phyloP scores from a whole-genome alignment of 1,140 invertebrate genomes.

The Diuraphis noxia region DNA sequence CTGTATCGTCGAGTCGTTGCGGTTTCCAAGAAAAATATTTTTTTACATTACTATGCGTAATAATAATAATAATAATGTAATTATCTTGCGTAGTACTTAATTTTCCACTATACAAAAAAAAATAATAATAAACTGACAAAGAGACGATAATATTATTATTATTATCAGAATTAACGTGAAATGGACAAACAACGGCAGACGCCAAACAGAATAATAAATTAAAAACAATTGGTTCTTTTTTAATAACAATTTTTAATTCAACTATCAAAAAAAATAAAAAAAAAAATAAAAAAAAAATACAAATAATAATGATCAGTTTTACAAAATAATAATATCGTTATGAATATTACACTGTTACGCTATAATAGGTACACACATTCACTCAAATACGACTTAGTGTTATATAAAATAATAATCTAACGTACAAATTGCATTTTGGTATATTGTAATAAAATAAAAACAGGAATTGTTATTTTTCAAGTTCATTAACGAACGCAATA shows the following conservation, averaged over 20 bases:
- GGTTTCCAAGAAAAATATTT: background rate
- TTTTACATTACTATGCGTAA: background rate
- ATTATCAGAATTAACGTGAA: background rate
- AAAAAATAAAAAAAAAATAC: background rate
- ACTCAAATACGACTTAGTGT: background rate
- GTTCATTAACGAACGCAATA: slow-evolving; percentile 7
- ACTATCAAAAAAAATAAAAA: background rate
- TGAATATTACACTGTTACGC: background rate
- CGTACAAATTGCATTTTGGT: background rate
- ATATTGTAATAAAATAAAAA: background rate
- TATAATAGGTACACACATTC: background rate
- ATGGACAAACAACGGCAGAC: background rate
- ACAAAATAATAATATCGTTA: slow-evolving; percentile 5
- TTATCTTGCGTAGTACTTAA: background rate
- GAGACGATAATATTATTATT: background rate
- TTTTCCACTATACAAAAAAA: too few relatives aligned
- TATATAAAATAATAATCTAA: background rate
- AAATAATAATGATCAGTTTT: slow-evolving; percentile 4
- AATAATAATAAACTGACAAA: too few relatives aligned
- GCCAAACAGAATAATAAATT: background rate
- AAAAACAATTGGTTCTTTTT: background rate
- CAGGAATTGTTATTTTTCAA: slow-evolving; percentile 8
- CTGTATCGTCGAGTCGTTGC: background rate
- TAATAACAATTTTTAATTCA: slow-evolving; percentile 33
- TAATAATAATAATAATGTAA: background rate